A percentile compares a stretch with the other conserved stretches of the same genome.
Evolutionary conservation across 2,797 vertebrate species (phyloP).

Genomic region (Agapornis canus): DNA sequence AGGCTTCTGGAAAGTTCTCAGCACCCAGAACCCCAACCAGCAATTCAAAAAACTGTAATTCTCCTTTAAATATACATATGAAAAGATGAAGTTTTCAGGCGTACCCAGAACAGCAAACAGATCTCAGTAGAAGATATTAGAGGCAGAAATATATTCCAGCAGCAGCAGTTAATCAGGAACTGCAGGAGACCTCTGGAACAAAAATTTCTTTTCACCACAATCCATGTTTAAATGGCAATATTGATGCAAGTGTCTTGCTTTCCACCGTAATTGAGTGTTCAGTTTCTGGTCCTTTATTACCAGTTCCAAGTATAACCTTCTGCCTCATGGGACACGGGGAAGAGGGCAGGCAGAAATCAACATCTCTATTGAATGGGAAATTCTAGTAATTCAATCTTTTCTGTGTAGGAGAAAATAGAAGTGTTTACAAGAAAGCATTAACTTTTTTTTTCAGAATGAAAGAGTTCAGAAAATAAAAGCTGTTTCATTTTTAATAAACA

Average conservation of each 20-base stretch:
- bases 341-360: slow-evolving; percentile 39
- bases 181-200: background rate
- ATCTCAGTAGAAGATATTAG: background rate
- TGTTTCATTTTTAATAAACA: slow-evolving; percentile 33
- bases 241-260: background rate
- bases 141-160: background rate
- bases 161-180: background rate
- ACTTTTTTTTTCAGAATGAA: background rate
- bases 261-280: slow-evolving; percentile 1
- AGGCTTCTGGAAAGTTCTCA: background rate
- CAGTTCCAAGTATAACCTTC: slow-evolving; percentile 41
- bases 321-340: background rate
- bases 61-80: background rate
- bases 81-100: background rate
- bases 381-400: slow-evolving; percentile 26
- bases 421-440: slow-evolving; percentile 11
- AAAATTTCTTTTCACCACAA: background rate
- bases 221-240: slow-evolving; percentile 31
- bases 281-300: slow-evolving; percentile 33
- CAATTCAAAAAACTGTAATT: background rate
- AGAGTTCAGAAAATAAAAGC: background rate
- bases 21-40: background rate
- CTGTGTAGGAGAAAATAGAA: slow-evolving; percentile 25
- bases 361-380: slow-evolving; percentile 34
- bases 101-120: background rate